These are phyloP conservation scores for Tetraneura akinire DNA, from an alignment of 1,140 invertebrate genomes.

Conservation along the genomic window DNA sequence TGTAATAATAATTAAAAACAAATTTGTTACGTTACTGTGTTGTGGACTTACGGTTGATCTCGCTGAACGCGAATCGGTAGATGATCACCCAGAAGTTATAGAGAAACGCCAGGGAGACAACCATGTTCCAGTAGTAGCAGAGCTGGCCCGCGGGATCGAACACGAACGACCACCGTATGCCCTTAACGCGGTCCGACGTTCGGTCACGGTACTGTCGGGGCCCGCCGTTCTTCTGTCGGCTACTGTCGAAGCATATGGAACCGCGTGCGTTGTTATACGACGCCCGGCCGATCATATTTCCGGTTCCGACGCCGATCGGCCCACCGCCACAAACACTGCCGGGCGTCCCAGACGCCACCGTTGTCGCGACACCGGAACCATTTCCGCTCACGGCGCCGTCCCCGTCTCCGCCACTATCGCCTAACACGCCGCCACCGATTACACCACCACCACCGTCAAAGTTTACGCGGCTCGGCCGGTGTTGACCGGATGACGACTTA, in stretches of 20 bases:
- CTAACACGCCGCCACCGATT: conserved; percentile 59
- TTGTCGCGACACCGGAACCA: conserved; percentile 57
- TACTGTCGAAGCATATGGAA: conserved; percentile 45
- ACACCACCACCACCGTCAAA: conserved; percentile 65
- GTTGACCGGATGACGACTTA: conserved; percentile 55
- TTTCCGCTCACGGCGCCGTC: conserved; percentile 59
- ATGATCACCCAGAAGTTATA: conserved; percentile 99
- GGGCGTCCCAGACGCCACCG: conserved; percentile 60
- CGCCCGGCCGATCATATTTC: conserved; percentile 24
- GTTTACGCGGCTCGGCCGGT: conserved; percentile 70
- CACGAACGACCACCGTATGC: conserved; percentile 82
- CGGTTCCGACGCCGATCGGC: conserved; percentile 1
- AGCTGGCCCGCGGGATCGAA: conserved; percentile 88
- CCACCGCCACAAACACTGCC: conserved; percentile 58
- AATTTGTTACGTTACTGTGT: too few relatives aligned
- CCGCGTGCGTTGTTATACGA: conserved; percentile 44
- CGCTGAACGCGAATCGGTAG: conserved; percentile 96
- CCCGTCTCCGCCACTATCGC: conserved; percentile 58
- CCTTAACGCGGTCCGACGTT: conserved; percentile 35
- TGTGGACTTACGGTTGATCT: conserved; percentile 75
- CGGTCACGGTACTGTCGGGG: conserved; percentile 38
- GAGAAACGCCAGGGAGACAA: conserved; percentile 95
- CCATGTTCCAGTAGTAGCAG: conserved; percentile 96
- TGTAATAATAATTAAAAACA: too few relatives aligned
- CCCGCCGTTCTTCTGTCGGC: conserved; percentile 30